These are phyloP conservation scores for Atrichornis clamosus DNA, from an alignment of 2,113 vertebrate genomes.

Conservation along the genomic window DNA sequence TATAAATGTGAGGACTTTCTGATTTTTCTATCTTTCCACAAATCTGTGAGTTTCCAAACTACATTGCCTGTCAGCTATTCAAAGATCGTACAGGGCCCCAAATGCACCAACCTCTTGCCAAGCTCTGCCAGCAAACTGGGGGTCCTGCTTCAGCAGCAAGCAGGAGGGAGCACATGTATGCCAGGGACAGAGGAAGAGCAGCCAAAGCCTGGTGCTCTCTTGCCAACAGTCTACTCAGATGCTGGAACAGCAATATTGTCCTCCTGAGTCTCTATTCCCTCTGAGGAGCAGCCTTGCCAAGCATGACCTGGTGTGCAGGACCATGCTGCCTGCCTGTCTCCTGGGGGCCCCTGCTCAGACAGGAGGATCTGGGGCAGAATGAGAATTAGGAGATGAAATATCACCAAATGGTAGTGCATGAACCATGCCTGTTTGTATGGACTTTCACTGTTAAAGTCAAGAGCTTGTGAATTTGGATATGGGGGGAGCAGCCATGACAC, in stretches of 20 bases:
- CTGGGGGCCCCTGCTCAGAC: background rate
- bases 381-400: background rate
- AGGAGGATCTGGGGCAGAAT: background rate
- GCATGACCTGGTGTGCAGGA: background rate
- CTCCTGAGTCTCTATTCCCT: rapidly evolving
- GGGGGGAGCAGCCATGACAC: background rate
- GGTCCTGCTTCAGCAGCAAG: background rate
- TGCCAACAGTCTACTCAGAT: background rate
- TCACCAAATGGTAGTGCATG: background rate
- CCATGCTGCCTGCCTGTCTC: background rate
- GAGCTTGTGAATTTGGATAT: background rate
- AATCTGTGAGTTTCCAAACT: background rate
- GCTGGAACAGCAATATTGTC: background rate
- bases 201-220: background rate
- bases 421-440: background rate
- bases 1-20: background rate
- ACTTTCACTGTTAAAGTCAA: background rate
- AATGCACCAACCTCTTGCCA: background rate
- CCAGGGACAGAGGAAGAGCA: background rate
- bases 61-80: background rate
- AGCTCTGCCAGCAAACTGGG: background rate
- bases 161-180: background rate
- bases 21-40: background rate
- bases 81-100: background rate
- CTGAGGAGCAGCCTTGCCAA: background rate